Base-by-base conservation (phyloP, 2,888 invertebrate genomes). In the Vesta saturnalis region DNA sequence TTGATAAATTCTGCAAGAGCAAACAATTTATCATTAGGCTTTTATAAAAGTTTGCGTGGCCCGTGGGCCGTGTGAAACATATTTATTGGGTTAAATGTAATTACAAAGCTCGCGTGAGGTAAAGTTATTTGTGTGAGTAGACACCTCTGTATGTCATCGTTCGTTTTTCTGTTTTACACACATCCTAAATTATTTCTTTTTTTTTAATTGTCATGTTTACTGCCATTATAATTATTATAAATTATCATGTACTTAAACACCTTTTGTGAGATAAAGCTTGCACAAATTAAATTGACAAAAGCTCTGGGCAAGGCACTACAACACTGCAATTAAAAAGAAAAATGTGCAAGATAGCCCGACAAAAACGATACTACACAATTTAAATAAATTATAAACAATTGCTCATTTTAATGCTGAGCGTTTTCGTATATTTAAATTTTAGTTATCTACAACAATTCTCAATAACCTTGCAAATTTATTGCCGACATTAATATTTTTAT, bases 41-140 rank as follows among this genome's bases (percentile, higher is more conserved):
- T n/a, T 70, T 46, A 64, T 68, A 69, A n/a, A 43, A 65, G 74
- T n/a, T 76, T 70, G 74, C 74, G 67, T 72, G 77, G 76, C 71
- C 76, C 77, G 77, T 77, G 76, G 80, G 79, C 77, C 82, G 81
- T 81, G 82, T 80, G 80, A 81, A 80, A 79, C 78, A 79, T 77
- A 80, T 80, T 79, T 80, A 80, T 80, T 79, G 71, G 78, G 77
- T 77, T 78, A 78, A 74, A 73, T 73, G 75, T 78, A 78, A 79
- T 79, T 79, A 77, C 76, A 75, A 74, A 74, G 71, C 77, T 78
- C 76, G 79, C 79, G 79, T 80, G 79, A 78, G 71, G 73, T 77
- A 74, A 15, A 57, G 57, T 60, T 49, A 63, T 59, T 57, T 35
- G 63, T 61, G 60, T 62, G 61, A 55, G 47, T 56, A 23, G 57